Base-by-base conservation (phyloP, 2,797 vertebrate species). In the Spinus olivaceus region DNA sequence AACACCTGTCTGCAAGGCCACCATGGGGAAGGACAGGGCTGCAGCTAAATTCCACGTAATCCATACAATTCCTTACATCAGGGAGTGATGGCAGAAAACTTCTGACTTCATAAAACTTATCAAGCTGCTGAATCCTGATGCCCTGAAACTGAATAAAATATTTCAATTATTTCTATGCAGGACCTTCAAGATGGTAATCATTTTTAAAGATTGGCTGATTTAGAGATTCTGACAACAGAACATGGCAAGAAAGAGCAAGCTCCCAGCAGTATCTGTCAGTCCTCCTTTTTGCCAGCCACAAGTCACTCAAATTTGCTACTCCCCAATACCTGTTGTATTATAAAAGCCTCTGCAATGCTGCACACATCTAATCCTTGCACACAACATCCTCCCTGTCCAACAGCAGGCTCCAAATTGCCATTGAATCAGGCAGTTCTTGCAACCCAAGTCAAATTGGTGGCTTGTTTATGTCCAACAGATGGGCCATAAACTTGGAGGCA, bases 401-500 rank as follows among this genome's bases (percentile, higher is more conserved):
- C 37, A 77, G 71, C 2, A 4, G 17, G 33, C 49, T 70, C 53
- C 8, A 1, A 84, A 49, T 12, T 61, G 47, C 66, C 70, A 39
- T 2, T 78, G 90, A 78, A 69, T 54, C 50, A 61, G 71, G 35
- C 69, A 72, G 42, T 12, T 86, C 54, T 27, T 51, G 81, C 5
- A 88, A 35, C 59, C 32, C 83, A 61, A 77, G 42, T 89, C 67
- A 79, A 78, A 54, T 64, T 61, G 54, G 42, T 81, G 65, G 49
- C 69, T 92, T 74, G 18, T 91, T 88, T 88, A 86, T 41, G 44
- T 39, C 35, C 83, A 93, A 84, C 46, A 92, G 54, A 86, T 21
- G 42, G 50, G 54, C 59, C 49, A 47, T 74, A 90, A 88, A 93
- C 27, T 67, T 69, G 21, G 30, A 93, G 11, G 35, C 69, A 74